These are phyloP conservation scores for Uloborus diversus DNA, from an alignment of 1,140 invertebrate species.

Conservation along the genomic window DNA sequence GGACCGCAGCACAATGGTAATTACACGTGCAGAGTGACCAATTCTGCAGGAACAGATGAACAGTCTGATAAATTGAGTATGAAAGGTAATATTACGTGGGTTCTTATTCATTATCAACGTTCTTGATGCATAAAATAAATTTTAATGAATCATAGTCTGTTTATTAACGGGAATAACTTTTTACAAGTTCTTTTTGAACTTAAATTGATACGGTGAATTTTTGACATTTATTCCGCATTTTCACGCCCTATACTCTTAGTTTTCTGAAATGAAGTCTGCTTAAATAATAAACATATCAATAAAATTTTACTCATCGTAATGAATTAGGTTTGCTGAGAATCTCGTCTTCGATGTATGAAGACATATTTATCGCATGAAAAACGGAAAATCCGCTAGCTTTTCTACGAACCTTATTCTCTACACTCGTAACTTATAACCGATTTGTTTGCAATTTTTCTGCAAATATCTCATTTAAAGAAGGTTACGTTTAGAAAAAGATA, in stretches of 20 bases:
- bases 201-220: not conserved
- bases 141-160: not conserved
- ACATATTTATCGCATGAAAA: too few species aligned
- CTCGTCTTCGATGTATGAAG: too few species aligned
- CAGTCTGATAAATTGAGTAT: not conserved
- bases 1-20: constrained; percentile 55
- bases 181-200: not conserved
- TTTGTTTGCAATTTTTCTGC: too few species aligned
- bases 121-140: not conserved
- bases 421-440: too few species aligned
- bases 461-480: too few species aligned
- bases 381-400: too few species aligned
- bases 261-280: not conserved
- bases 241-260: not conserved
- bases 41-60: constrained; percentile 23
- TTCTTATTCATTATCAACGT: not conserved
- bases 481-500: too few species aligned
- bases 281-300: too few species aligned
- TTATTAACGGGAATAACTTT: not conserved
- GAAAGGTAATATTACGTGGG: not conserved
- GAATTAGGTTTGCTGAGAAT: too few species aligned
- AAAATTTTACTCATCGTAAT: too few species aligned
- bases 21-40: constrained; percentile 57
- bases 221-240: not conserved
- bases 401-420: too few species aligned